Evolutionary conservation across 1,140 invertebrate species (phyloP).

Genomic region (Amphibalanus amphitrite): DNA sequence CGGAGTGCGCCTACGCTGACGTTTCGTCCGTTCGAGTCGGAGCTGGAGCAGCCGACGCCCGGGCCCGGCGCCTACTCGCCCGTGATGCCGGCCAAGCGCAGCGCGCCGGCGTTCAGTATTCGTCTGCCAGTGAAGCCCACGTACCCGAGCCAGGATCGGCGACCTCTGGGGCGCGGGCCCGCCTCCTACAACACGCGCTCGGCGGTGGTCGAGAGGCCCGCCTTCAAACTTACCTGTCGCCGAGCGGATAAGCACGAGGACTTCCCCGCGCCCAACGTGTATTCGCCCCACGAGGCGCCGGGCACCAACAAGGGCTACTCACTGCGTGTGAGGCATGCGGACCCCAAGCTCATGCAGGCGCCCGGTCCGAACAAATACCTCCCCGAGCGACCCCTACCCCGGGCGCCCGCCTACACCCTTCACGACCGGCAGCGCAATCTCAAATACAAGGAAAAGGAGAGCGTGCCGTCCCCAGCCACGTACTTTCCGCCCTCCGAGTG

Average conservation of each 20-base stretch:
- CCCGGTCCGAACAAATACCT: not conserved
- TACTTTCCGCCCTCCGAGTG: not conserved
- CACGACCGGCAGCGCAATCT: not conserved
- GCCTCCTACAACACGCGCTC: not conserved
- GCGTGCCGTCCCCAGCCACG: not conserved
- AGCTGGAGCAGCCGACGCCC: not conserved
- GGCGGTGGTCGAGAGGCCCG: not conserved
- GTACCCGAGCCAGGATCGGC: not conserved
- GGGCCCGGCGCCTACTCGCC: not conserved
- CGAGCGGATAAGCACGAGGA: not conserved
- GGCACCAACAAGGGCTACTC: not conserved
- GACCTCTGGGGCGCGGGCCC: not conserved
- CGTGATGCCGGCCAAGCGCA: not conserved
- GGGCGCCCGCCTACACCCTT: not conserved
- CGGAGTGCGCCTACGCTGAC: not conserved
- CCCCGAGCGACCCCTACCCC: not conserved
- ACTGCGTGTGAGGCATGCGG: not conserved
- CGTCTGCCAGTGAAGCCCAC: not conserved
- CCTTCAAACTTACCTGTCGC: not conserved
- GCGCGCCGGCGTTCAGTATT: not conserved
- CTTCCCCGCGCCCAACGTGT: not conserved
- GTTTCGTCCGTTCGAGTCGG: not conserved
- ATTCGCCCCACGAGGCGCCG: not conserved
- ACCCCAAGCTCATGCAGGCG: not conserved
- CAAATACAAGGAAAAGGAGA: not conserved